Conservation (phyloP, 2,797 vertebrate species). For the Nyctalus aviator region DNA sequence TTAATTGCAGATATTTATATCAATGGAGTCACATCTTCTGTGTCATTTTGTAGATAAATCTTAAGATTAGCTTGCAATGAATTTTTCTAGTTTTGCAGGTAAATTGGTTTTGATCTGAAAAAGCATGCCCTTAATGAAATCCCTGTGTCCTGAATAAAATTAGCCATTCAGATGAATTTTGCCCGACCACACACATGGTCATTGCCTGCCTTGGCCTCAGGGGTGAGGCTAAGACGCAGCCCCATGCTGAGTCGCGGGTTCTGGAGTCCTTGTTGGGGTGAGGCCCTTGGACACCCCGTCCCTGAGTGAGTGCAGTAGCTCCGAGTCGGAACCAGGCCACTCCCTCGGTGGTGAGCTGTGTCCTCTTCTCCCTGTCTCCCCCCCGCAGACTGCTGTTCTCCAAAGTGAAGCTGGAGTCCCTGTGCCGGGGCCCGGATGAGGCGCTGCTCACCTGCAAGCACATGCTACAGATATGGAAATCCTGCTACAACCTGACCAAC, state of each 20-base stretch:
- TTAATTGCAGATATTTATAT: background rate
- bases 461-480: conserved; percentile 99
- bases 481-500: conserved; percentile 99
- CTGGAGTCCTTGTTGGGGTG: background rate
- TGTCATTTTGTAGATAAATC: conserved; percentile 49
- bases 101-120: conserved; percentile 37
- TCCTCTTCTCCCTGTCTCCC: conserved; percentile 43
- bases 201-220: background rate
- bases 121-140: background rate
- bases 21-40: background rate
- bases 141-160: background rate
- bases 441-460: conserved; percentile 98
- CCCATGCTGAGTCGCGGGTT: fast-evolving
- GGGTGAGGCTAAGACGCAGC: background rate
- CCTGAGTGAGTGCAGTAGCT: background rate
- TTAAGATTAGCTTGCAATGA: conserved; percentile 8
- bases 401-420: conserved; percentile 96
- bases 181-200: background rate
- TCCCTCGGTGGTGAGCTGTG: conserved; percentile 18
- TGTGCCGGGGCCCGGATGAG: conserved; percentile 97
- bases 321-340: background rate
- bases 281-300: background rate
- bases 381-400: conserved; percentile 93
- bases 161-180: background rate
- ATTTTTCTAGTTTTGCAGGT: conserved; percentile 34